Evolutionary conservation across 2,113 vertebrate genomes (phyloP).

Genomic region (Bos indicus): DNA sequence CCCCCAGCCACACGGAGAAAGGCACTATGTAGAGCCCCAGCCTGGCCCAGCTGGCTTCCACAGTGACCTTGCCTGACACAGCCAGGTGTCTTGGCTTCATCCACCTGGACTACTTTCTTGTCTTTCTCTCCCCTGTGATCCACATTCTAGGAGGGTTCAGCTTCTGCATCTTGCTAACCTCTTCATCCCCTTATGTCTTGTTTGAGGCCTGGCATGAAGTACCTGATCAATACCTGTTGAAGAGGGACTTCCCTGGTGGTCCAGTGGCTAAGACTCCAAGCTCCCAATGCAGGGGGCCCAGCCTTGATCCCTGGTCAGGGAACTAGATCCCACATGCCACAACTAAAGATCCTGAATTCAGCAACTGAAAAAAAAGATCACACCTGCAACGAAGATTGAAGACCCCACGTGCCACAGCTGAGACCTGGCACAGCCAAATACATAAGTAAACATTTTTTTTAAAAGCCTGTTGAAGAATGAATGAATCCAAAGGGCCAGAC

Average conservation of each 20-base stretch:
- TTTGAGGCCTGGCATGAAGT: background rate
- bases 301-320: background rate
- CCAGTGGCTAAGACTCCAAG: background rate
- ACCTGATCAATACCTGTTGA: background rate
- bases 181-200: background rate
- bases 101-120: background rate
- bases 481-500: background rate
- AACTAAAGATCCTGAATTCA: background rate
- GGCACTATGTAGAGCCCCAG: background rate
- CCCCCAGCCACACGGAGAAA: background rate
- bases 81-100: background rate
- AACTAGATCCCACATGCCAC: background rate
- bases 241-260: background rate
- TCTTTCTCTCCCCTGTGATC: background rate
- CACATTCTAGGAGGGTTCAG: background rate
- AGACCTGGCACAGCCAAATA: background rate
- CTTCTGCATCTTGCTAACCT: background rate
- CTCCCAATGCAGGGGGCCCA: background rate
- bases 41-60: background rate
- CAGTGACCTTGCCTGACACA: background rate
- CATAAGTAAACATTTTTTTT: background rate
- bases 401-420: background rate
- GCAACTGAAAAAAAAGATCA: background rate
- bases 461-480: background rate
- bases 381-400: background rate